Conservation (phyloP, 2,888 invertebrate species). For the Stictocephala bisonia region DNA sequence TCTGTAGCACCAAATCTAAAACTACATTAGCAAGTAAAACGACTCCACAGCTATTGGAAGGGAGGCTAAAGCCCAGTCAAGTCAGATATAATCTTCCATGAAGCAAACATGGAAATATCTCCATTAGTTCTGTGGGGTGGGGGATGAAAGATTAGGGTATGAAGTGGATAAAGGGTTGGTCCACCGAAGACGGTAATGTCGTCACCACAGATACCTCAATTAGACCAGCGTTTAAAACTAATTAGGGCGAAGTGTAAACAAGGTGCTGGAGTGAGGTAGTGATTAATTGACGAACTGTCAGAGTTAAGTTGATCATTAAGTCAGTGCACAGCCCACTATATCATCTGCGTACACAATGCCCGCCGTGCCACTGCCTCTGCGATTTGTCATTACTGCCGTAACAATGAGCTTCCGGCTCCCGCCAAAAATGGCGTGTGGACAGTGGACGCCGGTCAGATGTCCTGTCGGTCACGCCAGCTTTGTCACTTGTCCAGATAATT, state of each 20-base stretch:
- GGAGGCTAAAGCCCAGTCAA: no score
- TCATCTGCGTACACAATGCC: slow-evolving; percentile 44
- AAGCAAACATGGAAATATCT: no score
- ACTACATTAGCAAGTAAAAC: no score
- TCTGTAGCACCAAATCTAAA: no score
- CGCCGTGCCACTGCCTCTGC: slow-evolving; percentile 24
- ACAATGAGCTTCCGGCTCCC: slow-evolving; percentile 29
- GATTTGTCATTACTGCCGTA: slow-evolving; percentile 40
- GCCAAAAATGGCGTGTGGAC: background rate
- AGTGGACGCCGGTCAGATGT: background rate
- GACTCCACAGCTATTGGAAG: no score
- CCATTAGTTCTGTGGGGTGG: no score
- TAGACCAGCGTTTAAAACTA: slow-evolving; percentile 37
- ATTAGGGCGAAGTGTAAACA: slow-evolving; percentile 31
- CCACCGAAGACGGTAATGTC: no score
- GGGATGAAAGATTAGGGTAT: no score
- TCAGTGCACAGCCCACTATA: slow-evolving; percentile 47
- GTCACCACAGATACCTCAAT: slow-evolving; percentile 40
- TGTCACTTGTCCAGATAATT: background rate
- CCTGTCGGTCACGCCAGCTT: background rate
- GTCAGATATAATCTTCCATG: no score
- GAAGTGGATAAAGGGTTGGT: no score
- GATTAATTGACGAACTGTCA: slow-evolving; percentile 61
- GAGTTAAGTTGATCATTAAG: slow-evolving; percentile 61
- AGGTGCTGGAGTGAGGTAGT: slow-evolving; percentile 30